phyloP scores from a whole-genome alignment of 1,140 invertebrate genomes.

The Dreissena polymorpha region DNA sequence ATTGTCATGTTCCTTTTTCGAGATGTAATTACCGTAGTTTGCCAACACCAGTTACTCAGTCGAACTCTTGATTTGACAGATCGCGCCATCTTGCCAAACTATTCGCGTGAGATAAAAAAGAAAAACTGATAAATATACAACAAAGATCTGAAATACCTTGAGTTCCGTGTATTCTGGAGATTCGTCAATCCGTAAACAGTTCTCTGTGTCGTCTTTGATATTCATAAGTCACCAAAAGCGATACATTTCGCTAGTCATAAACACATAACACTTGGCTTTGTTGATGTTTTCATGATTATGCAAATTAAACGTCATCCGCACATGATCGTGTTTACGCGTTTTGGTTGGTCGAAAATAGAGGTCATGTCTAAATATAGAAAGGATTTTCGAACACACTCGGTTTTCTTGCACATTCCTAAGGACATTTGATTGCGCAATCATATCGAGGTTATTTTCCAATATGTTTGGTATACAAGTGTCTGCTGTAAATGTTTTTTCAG shows the following conservation, averaged over 20 bases:
- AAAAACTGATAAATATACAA: neutral
- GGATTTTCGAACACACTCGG: neutral
- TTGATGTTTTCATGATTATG: conserved; percentile 54
- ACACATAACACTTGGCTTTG: conserved; percentile 34
- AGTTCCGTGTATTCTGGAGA: conserved; percentile 8
- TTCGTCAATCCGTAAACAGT: conserved; percentile 33
- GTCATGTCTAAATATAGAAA: neutral
- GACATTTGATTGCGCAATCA: no score
- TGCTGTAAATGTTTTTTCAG: no score
- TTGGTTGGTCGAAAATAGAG: neutral
- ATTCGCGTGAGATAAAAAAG: neutral
- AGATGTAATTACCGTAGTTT: neutral
- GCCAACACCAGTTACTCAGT: neutral
- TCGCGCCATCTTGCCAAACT: conserved; percentile 15
- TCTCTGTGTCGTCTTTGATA: conserved; percentile 26
- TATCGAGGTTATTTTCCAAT: no score
- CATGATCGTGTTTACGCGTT: neutral
- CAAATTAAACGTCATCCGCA: conserved; percentile 10
- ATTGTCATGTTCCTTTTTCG: neutral
- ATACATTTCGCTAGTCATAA: neutral
- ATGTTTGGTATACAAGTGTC: no score
- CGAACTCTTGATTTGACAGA: neutral
- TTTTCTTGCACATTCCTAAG: no score
- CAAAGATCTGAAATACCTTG: conserved; percentile 5
- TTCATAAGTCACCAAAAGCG: conserved; percentile 34